Base-by-base conservation (phyloP, 2,888 invertebrate species). In the Stratiomys singularior region DNA sequence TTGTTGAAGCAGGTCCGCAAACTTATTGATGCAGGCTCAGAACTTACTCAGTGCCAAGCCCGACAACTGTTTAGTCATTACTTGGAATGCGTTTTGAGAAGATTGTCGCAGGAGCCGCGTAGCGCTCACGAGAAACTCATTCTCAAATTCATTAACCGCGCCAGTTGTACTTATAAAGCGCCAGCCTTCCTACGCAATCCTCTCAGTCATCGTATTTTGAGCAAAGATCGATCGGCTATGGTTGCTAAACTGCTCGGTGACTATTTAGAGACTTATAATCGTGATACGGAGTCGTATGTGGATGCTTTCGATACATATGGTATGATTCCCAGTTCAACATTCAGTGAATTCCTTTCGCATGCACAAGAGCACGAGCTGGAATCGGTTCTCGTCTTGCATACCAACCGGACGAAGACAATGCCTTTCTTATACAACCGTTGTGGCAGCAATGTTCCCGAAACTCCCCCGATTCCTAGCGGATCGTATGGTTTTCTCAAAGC, bases 171-270 rank as follows among this genome's bases (percentile, higher is more conserved):
- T 83, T 89, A 94, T 76, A 90, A 93, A 81, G 92, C 93, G 81
- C 94, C 95, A 0, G 90, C 91, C 81, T 86, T 88, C 81, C 90
- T 92, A 79, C 89, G 90, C 84, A 92, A 91, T 77, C 82, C 84
- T 1, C 83, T 84, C 67, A 85, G 82, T 64, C 89, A 90, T 78
- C 92, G 93, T 87, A 89, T 94, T 84, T 90, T 92, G 82, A 92
- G 92, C 84, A 95, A 95, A 87, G 95, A 95, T 86, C 89, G 93
- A 27, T 93, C 94, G 79, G 95, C 95, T 1, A 92, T 95, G 82
- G 92, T 95, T 72, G 94, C 95, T 1, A 96, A 95, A 86, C 92
- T 95, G 82, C 88, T 94, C 72, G 93, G 93, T 84, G 95, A 96
- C 86, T 96, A 95, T 87, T 89, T 96, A 72, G 93, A 94, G 87